Percentiles rank a stretch among this genome's conserved stretches.
Conservation (phyloP, 2,888 invertebrate species). For the Diadegma fenestrale region DNA sequence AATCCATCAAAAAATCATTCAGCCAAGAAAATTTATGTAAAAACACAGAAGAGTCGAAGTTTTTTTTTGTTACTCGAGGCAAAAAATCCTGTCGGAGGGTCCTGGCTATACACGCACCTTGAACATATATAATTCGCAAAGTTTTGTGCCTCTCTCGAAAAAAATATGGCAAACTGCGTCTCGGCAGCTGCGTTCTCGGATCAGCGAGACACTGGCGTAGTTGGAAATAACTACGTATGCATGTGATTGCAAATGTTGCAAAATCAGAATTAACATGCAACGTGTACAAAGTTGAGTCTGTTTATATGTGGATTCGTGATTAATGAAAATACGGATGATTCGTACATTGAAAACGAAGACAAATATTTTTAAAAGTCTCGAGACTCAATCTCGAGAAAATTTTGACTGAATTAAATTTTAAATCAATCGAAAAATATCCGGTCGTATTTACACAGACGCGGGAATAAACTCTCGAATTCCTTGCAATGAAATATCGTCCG, state of each 20-base stretch:
- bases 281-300: neutral
- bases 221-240: neutral
- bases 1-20: neutral
- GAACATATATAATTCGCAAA: conserved; percentile 43
- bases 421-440: neutral
- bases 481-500: neutral
- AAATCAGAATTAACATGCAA: neutral
- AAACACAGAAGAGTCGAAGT: neutral
- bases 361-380: neutral
- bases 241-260: neutral
- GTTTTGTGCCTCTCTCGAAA: conserved; percentile 44
- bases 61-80: neutral
- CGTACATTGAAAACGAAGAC: neutral
- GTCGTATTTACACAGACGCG: too few relatives aligned
- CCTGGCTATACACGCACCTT: conserved; percentile 51
- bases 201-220: conserved; percentile 59
- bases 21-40: neutral
- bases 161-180: conserved; percentile 55
- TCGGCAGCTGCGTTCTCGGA: conserved; percentile 42
- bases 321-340: neutral
- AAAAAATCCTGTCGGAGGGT: conserved; percentile 19
- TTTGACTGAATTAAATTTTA: neutral
- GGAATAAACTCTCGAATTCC: neutral
- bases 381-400: neutral
- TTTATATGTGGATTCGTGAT: neutral